These are phyloP conservation scores for Cybosia mesomella DNA, from an alignment of 2,888 invertebrate species.

Conservation along the genomic window DNA sequence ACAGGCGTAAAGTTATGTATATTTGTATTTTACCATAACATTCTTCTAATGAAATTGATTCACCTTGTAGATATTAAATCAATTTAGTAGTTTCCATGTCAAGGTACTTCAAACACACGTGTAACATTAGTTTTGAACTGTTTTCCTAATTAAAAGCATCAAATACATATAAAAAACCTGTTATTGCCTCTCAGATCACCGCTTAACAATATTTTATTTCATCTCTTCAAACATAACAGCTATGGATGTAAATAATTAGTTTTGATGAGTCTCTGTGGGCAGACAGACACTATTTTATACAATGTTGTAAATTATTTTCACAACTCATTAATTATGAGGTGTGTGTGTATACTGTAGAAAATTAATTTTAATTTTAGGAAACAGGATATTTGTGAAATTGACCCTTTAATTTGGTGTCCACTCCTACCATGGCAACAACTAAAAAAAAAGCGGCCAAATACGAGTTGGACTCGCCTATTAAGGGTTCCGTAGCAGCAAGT, in stretches of 20 bases:
- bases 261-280: conserved; percentile 38
- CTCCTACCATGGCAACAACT: not conserved
- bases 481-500: too few species aligned
- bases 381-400: conserved; percentile 13
- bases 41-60: not conserved
- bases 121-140: conserved; percentile 5
- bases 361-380: conserved; percentile 39
- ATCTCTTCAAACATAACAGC: conserved; percentile 32
- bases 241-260: conserved; percentile 41
- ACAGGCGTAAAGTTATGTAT: too few species aligned
- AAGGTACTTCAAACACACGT: conserved; percentile 25
- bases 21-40: too few species aligned
- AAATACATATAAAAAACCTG: conserved; percentile 12
- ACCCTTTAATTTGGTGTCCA: not conserved
- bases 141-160: conserved; percentile 14
- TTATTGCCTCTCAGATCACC: conserved; percentile 14
- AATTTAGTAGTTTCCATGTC: not conserved
- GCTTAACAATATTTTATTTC: conserved; percentile 22
- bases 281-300: conserved; percentile 36
- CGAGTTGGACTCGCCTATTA: too few species aligned
- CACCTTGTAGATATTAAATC: not conserved
- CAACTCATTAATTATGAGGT: conserved; percentile 36
- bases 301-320: conserved; percentile 39
- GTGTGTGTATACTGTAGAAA: conserved; percentile 25
- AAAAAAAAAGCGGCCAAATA: too few species aligned